Evolutionary conservation across 2,113 vertebrate species (phyloP), one percentile per base, ranked within the genome.

Genomic region (Tympanuchus pallidicinctus): DNA sequence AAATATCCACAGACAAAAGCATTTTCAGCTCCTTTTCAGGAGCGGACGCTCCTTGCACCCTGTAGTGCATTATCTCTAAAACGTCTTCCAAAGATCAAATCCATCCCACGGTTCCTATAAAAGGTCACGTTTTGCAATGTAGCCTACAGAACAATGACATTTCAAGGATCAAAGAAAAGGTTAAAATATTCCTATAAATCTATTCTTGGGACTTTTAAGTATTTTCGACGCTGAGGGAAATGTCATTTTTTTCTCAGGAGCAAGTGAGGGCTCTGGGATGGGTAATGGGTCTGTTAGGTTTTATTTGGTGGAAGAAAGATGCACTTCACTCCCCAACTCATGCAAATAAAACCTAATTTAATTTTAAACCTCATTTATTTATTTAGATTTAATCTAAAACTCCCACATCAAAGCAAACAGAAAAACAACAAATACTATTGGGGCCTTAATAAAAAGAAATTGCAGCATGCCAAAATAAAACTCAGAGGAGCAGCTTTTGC

Each of bases 111-210:
- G 88, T 96, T 97, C 84, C 97, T 94, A 96, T 96, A 96, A 98
- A 98, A 98, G 98, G 97, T 98, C 97, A 98, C 91, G 32, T 94
- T 97, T 97, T 96, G 97, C 84, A 79, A 95, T 96, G 96, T 97
- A 98, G 97, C 97, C 98, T 94, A 98, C 97, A 97, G 97, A 98
- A 98, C 97, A 97, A 98, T 98, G 98, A 98, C 98, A 98, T 98
- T 98, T 98, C 97, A 98, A 97, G 97, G 98, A 98, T 98, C 98
- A 98, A 97, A 97, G 97, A 98, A 98, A 98, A 98, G 98, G 98
- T 98, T 98, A 98, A 98, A 98, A 98, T 98, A 98, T 98, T 98
- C 98, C 98, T 98, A 98, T 98, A 98, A 98, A 98, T 98, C 97
- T 98, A 97, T 98, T 98, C 96, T 95, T 85, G 78, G 96, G 97